Evolutionary conservation across 1,140 invertebrate genomes (phyloP).

Genomic region (Wiebesia pumilae): DNA sequence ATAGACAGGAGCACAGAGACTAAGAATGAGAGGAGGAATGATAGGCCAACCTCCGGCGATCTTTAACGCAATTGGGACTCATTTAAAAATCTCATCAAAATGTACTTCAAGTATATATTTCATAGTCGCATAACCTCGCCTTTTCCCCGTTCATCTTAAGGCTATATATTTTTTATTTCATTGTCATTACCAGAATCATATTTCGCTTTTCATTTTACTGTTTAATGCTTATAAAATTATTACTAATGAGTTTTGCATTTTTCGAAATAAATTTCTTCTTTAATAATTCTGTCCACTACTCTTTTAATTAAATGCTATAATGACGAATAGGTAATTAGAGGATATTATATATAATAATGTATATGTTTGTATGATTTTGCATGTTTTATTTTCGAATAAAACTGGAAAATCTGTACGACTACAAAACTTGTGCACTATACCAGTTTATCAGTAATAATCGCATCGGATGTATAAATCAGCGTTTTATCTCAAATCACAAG

Average conservation of each 20-base stretch:
- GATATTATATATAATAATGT: too few species aligned
- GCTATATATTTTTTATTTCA: neutral
- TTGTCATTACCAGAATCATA: neutral
- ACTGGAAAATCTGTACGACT: too few species aligned
- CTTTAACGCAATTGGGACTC: conserved; percentile 73
- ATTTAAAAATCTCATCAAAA: conserved; percentile 75
- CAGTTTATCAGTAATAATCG: too few species aligned
- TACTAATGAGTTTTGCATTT: neutral
- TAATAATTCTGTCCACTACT: neutral
- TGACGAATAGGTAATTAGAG: too few species aligned
- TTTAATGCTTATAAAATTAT: neutral
- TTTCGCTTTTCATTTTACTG: neutral
- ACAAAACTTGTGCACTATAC: too few species aligned
- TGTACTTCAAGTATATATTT: conserved; percentile 56
- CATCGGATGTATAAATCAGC: too few species aligned
- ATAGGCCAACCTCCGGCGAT: conserved; percentile 51
- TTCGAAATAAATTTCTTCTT: neutral
- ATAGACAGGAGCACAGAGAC: neutral
- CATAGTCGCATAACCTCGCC: neutral
- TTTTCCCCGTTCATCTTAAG: neutral
- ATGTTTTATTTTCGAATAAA: too few species aligned
- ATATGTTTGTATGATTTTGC: too few species aligned
- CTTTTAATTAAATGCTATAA: too few species aligned
- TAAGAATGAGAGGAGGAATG: neutral
- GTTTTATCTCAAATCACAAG: too few species aligned